Conservation (phyloP, 2,888 invertebrate species). For the Drosophila longiperda region DNA sequence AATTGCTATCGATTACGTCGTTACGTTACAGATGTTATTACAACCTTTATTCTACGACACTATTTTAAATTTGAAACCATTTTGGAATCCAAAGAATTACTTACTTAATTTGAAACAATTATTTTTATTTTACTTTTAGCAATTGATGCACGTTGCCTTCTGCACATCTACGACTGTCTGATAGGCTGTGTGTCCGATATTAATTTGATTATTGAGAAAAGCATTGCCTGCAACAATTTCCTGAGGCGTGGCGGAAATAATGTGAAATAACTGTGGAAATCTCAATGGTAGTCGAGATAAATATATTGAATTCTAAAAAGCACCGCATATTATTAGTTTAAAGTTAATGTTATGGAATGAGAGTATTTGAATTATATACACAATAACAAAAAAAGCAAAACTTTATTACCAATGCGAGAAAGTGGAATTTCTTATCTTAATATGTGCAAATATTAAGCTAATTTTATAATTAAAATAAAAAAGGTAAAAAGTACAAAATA, state of each 20-base stretch:
- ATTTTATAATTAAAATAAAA: neutral
- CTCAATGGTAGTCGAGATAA: neutral
- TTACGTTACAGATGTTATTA: neutral
- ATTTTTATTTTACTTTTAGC: constrained; percentile 85
- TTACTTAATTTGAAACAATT: neutral
- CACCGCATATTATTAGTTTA: constrained; percentile 28
- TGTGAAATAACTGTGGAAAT: constrained; percentile 30
- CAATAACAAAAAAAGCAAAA: constrained; percentile 28
- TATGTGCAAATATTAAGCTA: neutral
- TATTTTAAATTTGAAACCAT: neutral
- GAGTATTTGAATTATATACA: constrained; percentile 68
- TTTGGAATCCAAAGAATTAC: neutral
- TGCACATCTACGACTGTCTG: constrained; percentile 91
- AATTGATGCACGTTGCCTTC: constrained; percentile 93
- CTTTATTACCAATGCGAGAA: constrained; percentile 40
- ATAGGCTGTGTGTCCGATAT: constrained; percentile 75
- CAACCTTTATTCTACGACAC: neutral
- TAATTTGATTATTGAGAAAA: constrained; percentile 75
- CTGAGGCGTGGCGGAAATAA: constrained; percentile 54
- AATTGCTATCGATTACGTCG: neutral
- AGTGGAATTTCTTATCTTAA: constrained; percentile 11
- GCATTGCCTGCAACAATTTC: constrained; percentile 68
- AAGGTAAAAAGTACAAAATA: neutral
- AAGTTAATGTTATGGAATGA: constrained; percentile 47
- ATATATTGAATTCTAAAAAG: constrained; percentile 19